Conservation (phyloP, 2,888 invertebrate genomes). For the Plagodis dolabraria region DNA sequence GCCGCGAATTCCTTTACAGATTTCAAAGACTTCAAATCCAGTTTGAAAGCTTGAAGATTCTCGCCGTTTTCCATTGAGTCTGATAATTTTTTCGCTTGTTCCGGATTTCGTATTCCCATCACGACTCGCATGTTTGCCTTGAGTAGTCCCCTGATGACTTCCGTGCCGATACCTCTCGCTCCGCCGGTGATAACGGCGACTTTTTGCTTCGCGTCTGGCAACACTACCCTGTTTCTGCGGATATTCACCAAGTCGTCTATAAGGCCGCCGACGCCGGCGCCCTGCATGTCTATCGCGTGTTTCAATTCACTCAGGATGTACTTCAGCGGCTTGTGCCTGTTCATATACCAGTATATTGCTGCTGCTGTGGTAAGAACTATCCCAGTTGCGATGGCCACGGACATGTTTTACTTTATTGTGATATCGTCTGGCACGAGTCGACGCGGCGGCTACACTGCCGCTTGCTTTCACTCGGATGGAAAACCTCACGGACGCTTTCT, state of each 20-base stretch:
- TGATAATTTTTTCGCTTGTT: conserved; percentile 70
- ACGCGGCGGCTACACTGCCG: conserved; percentile 63
- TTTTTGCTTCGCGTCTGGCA: conserved; percentile 87
- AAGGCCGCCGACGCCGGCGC: conserved; percentile 84
- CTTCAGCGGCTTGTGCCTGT: conserved; percentile 82
- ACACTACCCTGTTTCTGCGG: conserved; percentile 85
- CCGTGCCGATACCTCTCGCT: conserved; percentile 92
- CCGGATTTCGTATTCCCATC: conserved; percentile 89
- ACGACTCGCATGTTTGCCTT: conserved; percentile 90
- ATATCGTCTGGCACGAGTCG: conserved; percentile 64
- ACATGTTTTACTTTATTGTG: conserved; percentile 69
- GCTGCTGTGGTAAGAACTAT: conserved; percentile 58
- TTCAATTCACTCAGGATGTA: conserved; percentile 81
- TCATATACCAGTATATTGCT: conserved; percentile 74
- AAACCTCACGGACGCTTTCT: conserved; percentile 78
- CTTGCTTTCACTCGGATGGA: conserved; percentile 75
- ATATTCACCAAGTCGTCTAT: conserved; percentile 85
- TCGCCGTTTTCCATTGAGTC: conserved; percentile 78
- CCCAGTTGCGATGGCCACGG: conserved; percentile 59
- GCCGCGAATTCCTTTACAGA: conserved; percentile 91
- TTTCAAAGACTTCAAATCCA: conserved; percentile 91
- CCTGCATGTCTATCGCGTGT: conserved; percentile 84
- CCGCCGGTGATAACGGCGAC: conserved; percentile 95
- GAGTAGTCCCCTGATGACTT: conserved; percentile 90
- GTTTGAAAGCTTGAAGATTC: conserved; percentile 86